Base-by-base conservation (phyloP, 1,140 invertebrate species). In the Penaeus indicus region DNA sequence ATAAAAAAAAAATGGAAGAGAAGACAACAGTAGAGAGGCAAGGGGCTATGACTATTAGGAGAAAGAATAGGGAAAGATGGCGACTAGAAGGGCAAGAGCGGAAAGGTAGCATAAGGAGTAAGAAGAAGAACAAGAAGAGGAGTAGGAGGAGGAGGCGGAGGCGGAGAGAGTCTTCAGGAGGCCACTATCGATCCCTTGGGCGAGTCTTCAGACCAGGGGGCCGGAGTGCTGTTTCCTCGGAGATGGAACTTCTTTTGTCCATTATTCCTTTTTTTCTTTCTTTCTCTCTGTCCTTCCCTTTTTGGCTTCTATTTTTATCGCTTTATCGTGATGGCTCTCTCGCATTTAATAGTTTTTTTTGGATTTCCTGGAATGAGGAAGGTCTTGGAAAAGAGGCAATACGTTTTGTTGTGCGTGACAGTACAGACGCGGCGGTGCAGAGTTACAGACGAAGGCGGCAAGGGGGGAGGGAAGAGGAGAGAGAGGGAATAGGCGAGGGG, bases 71-170 rank as follows among this genome's bases (percentile, higher is more conserved):
- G 67, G 25, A 42, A 61, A 83, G 63, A 42, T 10, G 47, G 81
- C 63, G 63, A 67, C 0, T 13, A 5, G 8, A 61, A 38, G 22
- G n/a, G 25, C 32, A 22, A 22, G 62, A 60, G 75, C 61, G 32
- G 75, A 63, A 72, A 60, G 79, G 60, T 25, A 63, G 54, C 22
- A 62, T 19, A 54, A 79, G 72, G 75, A 79, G 69, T 22, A 63
- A 25, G 80, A 25, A 54, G 7, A 62, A 8, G 62, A 18, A 27
- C 62, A 25, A 38, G 77, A 47, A n/a, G 77, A 25, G 22, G 42
- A n/a, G 21, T 7, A 80, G 27, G 62, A 38, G 27, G 27, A 4
- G 62, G 61, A 64, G 54, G 83, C 69, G 69, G 47, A 83, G 61
- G 27, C 25, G 4, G 32, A 72, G 25, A 75, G 54, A 38, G 54